phyloP scores from a whole-genome alignment of 2,797 vertebrate species.

The Acipenser ruthenus region DNA sequence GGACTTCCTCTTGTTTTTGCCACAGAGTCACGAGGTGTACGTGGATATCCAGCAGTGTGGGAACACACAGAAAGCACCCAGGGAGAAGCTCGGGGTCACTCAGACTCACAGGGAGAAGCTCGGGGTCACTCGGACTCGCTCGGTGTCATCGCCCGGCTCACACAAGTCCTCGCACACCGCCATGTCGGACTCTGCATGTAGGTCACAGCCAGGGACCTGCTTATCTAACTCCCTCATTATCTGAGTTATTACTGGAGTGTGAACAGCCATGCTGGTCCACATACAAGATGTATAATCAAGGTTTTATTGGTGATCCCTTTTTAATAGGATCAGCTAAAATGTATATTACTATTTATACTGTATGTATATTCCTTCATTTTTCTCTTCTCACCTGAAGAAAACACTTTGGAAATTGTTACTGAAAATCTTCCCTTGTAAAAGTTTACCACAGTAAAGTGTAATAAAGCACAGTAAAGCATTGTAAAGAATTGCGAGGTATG shows the following conservation, averaged over 20 bases:
- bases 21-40: slow-evolving; percentile 66
- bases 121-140: slow-evolving; percentile 38
- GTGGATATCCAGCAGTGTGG: slow-evolving; percentile 49
- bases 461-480: too few relatives aligned
- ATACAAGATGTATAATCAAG: too few relatives aligned
- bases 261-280: too few relatives aligned
- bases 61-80: slow-evolving; percentile 36
- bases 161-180: slow-evolving; percentile 61
- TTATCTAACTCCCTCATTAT: not conserved
- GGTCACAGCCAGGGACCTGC: slow-evolving; percentile 1
- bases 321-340: too few relatives aligned
- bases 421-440: too few relatives aligned
- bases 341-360: too few relatives aligned
- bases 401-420: too few relatives aligned
- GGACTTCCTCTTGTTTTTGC: not conserved
- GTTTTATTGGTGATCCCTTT: too few relatives aligned
- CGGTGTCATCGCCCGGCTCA: slow-evolving; percentile 66
- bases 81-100: not conserved
- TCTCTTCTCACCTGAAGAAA: too few relatives aligned
- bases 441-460: too few relatives aligned
- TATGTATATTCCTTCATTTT: too few relatives aligned
- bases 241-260: not conserved
- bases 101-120: slow-evolving; percentile 25
- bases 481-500: too few relatives aligned
- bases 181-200: slow-evolving; percentile 63